Base-by-base conservation (phyloP, 2,888 invertebrate genomes). In the Xanthia icteritia region DNA sequence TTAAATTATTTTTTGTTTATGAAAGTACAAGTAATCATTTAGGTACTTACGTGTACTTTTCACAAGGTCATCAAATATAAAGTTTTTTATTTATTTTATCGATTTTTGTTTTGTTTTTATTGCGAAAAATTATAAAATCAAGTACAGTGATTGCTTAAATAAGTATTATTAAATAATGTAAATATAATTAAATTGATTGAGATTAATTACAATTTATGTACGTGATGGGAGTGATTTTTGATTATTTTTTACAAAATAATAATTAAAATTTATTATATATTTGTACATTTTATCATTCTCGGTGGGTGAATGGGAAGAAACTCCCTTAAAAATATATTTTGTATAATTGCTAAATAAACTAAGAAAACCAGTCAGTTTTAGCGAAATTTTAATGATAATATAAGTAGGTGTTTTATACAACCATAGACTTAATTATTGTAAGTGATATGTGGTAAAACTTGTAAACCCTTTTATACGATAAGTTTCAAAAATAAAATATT, bases 351-450 rank as follows among this genome's bases (percentile, higher is more conserved):
- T 91, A 92, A 81, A 92, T 91, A 89, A 85, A 82, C 85, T 87
- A 89, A 91, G 90, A 83, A 91, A 93, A 93, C 94, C 93, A 95
- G 95, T 95, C 95, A 95, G 89, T 91, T 92, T 84, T 92, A 92
- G 92, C 90, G 87, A 91, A 92, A 91, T 92, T 90, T 89, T 90
- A 85, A 80, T 76, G 61, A 87, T 89, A 87, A 76, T 90, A 91
- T 91, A 89, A 90, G 71, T 82, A 82, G 77, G 77, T 80, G 81
- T 88, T 89, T 82, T 88, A 89, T 86, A 86, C 77, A 77, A 67
- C 71, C 64, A 77, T 85, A 86, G 67, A 86, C 78, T 79, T 88
- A 88, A 73, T 77, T 77, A 79, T 74, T 83, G 9, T 85, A 87
- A 84, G 84, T 76, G 78, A 89, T 69, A 81, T 86, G 78, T 83